Evolutionary conservation across 2,797 vertebrate species (phyloP).

Genomic region (Valencia hispanica): DNA sequence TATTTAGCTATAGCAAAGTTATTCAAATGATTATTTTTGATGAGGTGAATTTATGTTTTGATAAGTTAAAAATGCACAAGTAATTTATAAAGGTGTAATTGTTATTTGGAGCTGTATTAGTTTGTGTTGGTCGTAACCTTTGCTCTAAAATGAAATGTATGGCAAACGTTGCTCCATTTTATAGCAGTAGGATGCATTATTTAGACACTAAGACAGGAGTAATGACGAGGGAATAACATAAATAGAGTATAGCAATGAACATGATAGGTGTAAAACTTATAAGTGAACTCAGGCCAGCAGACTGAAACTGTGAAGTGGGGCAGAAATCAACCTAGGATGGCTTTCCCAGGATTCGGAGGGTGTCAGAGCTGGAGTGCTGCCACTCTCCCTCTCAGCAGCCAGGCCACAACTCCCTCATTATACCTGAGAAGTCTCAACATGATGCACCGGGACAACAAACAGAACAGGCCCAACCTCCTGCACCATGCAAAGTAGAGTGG

Average conservation of each 20-base stretch:
- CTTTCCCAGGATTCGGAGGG: conserved; percentile 76
- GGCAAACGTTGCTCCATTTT: conserved; percentile 13
- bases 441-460: conserved; percentile 62
- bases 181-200: conserved; percentile 23
- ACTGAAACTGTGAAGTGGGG: conserved; percentile 57
- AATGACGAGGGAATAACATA: conserved; percentile 20
- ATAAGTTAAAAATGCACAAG: conserved; percentile 5
- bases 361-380: conserved; percentile 75
- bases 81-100: not conserved
- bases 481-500: conserved; percentile 24
- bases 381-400: conserved; percentile 76
- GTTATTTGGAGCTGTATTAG: conserved; percentile 2
- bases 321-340: conserved; percentile 61
- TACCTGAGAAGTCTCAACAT: conserved; percentile 75
- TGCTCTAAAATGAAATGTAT: conserved; percentile 20
- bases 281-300: conserved; percentile 32
- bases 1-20: conserved; percentile 34
- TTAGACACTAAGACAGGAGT: conserved; percentile 28
- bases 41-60: too few relatives aligned
- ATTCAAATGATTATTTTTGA: not conserved
- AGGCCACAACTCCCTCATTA: conserved; percentile 75
- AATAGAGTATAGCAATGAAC: conserved; percentile 16
- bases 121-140: not conserved
- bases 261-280: conserved; percentile 41
- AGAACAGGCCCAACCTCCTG: conserved; percentile 51